Percentiles rank a stretch among this genome's conserved stretches.
These are phyloP conservation scores for Desmodus rotundus DNA, from an alignment of 2,113 vertebrate species.

Conservation along the genomic window DNA sequence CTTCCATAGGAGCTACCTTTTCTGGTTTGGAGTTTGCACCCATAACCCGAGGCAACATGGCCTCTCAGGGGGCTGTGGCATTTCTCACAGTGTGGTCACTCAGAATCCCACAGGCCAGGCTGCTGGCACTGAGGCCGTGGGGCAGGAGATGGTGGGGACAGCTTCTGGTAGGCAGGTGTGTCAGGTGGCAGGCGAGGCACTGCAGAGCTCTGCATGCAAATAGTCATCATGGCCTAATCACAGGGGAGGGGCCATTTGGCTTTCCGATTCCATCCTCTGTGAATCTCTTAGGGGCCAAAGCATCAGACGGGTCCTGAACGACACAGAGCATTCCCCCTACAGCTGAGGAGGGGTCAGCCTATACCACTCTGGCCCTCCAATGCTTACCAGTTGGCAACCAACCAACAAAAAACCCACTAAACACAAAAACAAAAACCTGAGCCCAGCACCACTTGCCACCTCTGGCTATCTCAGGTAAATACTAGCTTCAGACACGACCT, in stretches of 20 bases:
- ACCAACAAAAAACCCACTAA: too few species aligned
- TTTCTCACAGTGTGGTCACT: neutral
- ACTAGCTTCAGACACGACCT: neutral
- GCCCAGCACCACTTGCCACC: neutral
- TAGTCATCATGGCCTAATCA: too few species aligned
- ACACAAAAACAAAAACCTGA: neutral
- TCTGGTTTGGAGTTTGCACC: neutral
- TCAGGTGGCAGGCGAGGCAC: neutral
- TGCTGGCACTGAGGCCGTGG: rapidly evolving
- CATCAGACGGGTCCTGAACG: neutral
- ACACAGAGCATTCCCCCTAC: neutral
- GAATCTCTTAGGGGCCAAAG: neutral
- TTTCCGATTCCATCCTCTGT: neutral
- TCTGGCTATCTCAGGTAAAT: neutral
- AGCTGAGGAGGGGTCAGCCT: neutral
- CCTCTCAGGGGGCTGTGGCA: neutral
- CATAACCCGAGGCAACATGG: neutral
- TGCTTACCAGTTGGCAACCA: neutral
- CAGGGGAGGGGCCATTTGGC: neutral
- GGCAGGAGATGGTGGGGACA: neutral
- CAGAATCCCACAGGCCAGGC: too few species aligned
- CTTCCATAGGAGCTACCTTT: neutral
- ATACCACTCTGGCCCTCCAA: neutral
- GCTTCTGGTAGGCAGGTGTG: neutral
- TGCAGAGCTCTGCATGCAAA: neutral